Conservation (phyloP, 92 coral and sea anemone genomes). For the Epizoanthus ramosus region DNA sequence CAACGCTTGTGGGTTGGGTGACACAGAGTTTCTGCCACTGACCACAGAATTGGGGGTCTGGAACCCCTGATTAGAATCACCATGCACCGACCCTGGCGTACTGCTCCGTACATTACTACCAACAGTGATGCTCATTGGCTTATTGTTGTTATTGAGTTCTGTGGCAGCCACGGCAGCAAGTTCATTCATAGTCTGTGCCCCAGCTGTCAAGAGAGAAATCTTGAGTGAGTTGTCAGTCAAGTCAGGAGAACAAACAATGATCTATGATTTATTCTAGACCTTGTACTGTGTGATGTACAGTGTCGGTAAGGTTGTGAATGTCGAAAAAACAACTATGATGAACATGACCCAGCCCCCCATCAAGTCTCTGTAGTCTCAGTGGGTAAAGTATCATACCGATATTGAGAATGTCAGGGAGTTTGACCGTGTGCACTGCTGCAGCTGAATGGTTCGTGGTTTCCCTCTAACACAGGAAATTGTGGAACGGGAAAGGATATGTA, state of each 20-base stretch:
- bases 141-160: constrained; percentile 56
- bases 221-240: not conserved
- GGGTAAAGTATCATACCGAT: no score
- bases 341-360: no score
- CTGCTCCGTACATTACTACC: constrained; percentile 42
- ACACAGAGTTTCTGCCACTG: constrained; percentile 79
- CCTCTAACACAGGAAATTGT: no score
- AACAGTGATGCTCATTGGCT: constrained; percentile 18
- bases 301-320: no score
- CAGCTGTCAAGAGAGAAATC: constrained; percentile 44
- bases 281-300: no score
- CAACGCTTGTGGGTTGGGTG: constrained; percentile 75
- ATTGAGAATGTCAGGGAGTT: no score
- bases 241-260: not conserved
- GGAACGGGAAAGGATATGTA: no score
- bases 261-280: no score
- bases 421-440: no score
- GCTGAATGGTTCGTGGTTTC: no score
- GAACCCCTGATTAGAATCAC: constrained; percentile 63
- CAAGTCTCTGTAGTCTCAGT: no score
- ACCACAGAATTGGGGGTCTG: constrained; percentile 62
- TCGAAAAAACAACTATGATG: no score
- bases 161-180: constrained; percentile 89
- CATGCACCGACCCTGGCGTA: constrained; percentile 55
- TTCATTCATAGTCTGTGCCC: constrained; percentile 78